Conservation (phyloP, 2,888 invertebrate species). For the Homarus gammarus region DNA sequence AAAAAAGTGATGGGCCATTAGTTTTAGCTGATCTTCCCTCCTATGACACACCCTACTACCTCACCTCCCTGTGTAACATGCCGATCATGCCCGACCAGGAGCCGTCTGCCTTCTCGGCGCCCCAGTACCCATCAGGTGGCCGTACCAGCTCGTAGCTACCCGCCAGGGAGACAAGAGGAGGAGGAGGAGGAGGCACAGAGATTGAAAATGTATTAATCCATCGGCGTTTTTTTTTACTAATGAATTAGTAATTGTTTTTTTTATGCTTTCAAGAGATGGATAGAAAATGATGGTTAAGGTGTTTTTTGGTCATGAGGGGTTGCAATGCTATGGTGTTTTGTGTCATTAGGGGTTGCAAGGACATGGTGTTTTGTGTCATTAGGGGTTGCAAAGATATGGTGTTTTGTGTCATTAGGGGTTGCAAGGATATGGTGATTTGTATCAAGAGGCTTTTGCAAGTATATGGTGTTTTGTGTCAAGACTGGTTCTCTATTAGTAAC, state of each 20-base stretch:
- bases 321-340: too few relatives aligned
- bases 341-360: too few relatives aligned
- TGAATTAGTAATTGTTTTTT: neutral
- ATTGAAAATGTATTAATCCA: neutral
- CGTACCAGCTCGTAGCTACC: constrained; percentile 15
- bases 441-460: too few relatives aligned
- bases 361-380: too few relatives aligned
- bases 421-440: too few relatives aligned
- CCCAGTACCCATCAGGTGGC: constrained; percentile 26
- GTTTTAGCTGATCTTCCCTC: neutral
- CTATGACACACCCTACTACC: neutral
- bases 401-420: too few relatives aligned
- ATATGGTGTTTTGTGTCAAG: too few relatives aligned
- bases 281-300: neutral
- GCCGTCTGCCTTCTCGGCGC: neutral
- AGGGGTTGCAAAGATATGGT: too few relatives aligned
- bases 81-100: constrained; percentile 37
- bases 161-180: neutral
- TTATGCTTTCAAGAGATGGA: too few relatives aligned
- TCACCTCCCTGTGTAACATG: constrained; percentile 21
- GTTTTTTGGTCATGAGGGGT: too few relatives aligned
- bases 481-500: too few relatives aligned
- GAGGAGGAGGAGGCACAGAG: neutral
- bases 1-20: neutral
- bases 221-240: neutral